Conservation (phyloP, 2,113 vertebrate genomes). For the Grammomys surdaster region DNA sequence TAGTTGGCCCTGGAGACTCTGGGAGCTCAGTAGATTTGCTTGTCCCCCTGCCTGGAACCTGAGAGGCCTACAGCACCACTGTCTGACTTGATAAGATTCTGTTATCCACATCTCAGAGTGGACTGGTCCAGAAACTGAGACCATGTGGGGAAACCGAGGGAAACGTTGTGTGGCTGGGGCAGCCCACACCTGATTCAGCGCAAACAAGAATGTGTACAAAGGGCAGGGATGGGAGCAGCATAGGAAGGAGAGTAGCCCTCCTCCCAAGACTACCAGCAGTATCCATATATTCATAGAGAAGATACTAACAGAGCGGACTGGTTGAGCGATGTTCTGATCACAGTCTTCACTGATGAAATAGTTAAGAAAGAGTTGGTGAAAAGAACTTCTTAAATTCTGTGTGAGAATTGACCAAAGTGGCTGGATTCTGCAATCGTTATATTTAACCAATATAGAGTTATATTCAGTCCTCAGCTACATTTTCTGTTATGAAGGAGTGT, state of each 20-base stretch:
- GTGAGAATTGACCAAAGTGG: not conserved
- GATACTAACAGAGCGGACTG: not conserved
- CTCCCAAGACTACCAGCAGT: not conserved
- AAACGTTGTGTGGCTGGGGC: not conserved
- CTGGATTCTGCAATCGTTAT: not conserved
- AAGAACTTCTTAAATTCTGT: slow-evolving; percentile 5
- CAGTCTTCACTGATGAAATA: not conserved
- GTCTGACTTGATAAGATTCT: not conserved
- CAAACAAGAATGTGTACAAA: not conserved
- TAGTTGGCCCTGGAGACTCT: not conserved
- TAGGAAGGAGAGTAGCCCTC: not conserved
- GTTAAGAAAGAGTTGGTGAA: not conserved
- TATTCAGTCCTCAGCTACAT: not conserved
- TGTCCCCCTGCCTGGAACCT: not conserved
- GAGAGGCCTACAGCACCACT: not conserved
- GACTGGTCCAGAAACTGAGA: not conserved
- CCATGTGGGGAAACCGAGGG: not conserved
- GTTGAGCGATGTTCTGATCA: not conserved
- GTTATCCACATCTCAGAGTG: not conserved
- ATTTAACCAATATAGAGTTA: not conserved
- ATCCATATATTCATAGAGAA: not conserved
- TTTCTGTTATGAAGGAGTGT: not conserved
- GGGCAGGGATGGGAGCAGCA: not conserved
- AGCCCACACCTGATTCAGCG: not conserved
- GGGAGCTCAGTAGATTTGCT: not conserved